Conservation (phyloP, 2,113 vertebrate species). For the Chelonoidis abingdonii region DNA sequence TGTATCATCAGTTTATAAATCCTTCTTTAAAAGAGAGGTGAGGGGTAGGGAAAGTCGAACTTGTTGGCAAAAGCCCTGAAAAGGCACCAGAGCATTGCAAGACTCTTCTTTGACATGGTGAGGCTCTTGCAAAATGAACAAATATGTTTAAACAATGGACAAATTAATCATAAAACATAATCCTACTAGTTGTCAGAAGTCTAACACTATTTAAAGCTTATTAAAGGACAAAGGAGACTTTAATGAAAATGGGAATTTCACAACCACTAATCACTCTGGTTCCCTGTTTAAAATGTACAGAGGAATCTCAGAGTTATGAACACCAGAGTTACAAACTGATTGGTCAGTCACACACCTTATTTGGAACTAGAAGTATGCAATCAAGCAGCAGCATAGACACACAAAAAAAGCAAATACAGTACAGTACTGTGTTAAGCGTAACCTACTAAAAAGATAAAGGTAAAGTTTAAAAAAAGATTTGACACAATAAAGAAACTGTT, state of each 20-base stretch:
- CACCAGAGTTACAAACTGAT: too few species aligned
- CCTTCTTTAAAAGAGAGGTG: not conserved
- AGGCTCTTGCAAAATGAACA: conserved; percentile 22
- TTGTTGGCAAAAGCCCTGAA: not conserved
- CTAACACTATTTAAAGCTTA: not conserved
- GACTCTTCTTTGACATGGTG: not conserved
- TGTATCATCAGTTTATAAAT: not conserved
- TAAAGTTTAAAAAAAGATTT: too few species aligned
- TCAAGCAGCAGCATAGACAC: too few species aligned
- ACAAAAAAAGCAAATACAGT: too few species aligned
- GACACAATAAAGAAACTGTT: too few species aligned
- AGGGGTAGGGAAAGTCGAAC: not conserved
- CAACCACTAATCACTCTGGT: not conserved
- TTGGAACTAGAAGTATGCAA: too few species aligned
- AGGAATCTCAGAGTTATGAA: too few species aligned
- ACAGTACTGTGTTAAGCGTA: too few species aligned
- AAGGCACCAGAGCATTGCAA: not conserved
- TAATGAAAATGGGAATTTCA: not conserved
- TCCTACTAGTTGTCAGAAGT: not conserved
- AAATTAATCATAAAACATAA: not conserved
- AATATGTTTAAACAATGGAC: not conserved
- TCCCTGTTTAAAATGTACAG: not conserved
- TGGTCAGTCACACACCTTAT: too few species aligned
- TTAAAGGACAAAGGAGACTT: not conserved
- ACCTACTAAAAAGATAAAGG: too few species aligned